These are phyloP conservation scores for Podarcis cretensis DNA, from an alignment of 2,113 vertebrate species.

Conservation along the genomic window DNA sequence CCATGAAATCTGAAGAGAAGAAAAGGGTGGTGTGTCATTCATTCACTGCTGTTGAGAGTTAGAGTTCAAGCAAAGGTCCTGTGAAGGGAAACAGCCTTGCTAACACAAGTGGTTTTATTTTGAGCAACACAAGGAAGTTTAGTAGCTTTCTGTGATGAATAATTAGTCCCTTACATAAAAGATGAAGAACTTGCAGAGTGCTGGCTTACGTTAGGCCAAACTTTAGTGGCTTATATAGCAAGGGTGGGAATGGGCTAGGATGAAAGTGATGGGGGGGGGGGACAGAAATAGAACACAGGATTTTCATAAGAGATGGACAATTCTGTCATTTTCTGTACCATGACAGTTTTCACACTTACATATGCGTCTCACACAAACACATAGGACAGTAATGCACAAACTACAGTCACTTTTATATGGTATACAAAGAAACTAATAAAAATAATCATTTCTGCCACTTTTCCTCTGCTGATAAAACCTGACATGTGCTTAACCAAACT, in stretches of 20 bases:
- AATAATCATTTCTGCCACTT: too few species aligned
- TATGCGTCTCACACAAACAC: too few species aligned
- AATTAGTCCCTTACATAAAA: conserved; percentile 8
- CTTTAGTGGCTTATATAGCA: background rate
- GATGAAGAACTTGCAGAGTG: background rate
- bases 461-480: too few species aligned
- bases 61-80: conserved; percentile 59
- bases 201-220: rapidly evolving
- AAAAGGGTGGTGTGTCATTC: conserved; percentile 5
- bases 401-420: too few species aligned
- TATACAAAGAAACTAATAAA: too few species aligned
- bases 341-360: background rate
- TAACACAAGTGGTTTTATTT: conserved; percentile 51
- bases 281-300: background rate
- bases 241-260: background rate
- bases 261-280: background rate
- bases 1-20: background rate
- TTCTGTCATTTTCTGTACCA: background rate
- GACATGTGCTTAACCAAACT: too few species aligned
- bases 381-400: too few species aligned
- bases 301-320: background rate
- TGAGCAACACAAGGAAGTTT: conserved; percentile 47
- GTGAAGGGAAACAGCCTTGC: conserved; percentile 55
- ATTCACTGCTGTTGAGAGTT: conserved; percentile 6
- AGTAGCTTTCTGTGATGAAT: conserved; percentile 23